These are phyloP conservation scores for Rhopilema esculentum DNA, from an alignment of 30 jellyfish, hydroid and myxozoan genomes.

Conservation along the genomic window DNA sequence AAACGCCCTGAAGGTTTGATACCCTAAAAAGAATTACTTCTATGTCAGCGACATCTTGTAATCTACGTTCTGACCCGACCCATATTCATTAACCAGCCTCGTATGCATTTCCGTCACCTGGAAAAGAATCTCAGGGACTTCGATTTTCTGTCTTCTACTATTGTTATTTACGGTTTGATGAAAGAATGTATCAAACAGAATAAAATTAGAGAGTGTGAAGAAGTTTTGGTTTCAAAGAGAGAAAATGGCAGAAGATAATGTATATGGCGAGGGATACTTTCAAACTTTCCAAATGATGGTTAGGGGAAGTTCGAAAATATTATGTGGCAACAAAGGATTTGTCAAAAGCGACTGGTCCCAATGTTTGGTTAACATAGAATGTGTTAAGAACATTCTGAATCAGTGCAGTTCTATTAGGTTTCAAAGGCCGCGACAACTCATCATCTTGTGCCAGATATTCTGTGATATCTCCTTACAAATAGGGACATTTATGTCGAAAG, in stretches of 20 bases:
- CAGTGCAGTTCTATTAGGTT: not conserved
- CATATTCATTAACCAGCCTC: too few species aligned
- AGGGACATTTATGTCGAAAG: not conserved
- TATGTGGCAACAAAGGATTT: not conserved
- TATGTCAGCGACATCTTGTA: too few species aligned
- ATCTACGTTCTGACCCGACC: too few species aligned
- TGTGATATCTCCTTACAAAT: not conserved
- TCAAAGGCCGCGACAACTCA: not conserved
- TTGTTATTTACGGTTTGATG: too few species aligned
- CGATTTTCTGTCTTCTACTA: too few species aligned
- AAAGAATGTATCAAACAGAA: too few species aligned
- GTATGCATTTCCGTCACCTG: too few species aligned
- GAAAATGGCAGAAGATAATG: not conserved
- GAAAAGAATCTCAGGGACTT: too few species aligned
- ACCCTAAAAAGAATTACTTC: too few species aligned
- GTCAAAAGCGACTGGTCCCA: not conserved
- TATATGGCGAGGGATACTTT: not conserved
- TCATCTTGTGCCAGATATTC: not conserved
- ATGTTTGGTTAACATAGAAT: not conserved
- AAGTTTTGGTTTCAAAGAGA: too few species aligned
- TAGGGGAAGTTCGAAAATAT: not conserved
- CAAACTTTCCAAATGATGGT: not conserved
- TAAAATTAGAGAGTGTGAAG: too few species aligned
- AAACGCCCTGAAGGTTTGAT: too few species aligned
- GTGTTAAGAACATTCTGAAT: not conserved